Percentiles rank a stretch among this genome's conserved stretches.
These are phyloP conservation scores for Poecilobothrus nobilitatus DNA, from an alignment of 2,888 invertebrate species.

Conservation along the genomic window DNA sequence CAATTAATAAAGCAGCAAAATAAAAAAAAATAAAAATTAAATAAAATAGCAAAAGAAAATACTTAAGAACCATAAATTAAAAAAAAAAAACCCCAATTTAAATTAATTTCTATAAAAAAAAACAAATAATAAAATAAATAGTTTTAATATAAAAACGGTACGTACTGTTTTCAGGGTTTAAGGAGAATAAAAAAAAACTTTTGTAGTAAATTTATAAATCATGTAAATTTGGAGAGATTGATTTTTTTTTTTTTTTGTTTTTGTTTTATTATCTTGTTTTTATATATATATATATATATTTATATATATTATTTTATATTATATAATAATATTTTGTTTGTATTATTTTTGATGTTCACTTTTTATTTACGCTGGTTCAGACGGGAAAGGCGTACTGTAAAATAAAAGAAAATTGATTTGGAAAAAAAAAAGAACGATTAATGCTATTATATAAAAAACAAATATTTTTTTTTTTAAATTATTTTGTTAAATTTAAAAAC, in stretches of 20 bases:
- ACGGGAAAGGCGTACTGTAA: conserved; percentile 86
- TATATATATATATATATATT: conserved; percentile 5
- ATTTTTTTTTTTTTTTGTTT: conserved; percentile 21
- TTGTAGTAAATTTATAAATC: background rate
- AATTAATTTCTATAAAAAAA: too few relatives aligned
- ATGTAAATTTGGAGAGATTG: background rate
- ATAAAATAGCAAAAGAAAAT: background rate
- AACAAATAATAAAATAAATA: too few relatives aligned
- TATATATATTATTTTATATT: conserved; percentile 16
- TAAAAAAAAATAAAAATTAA: background rate
- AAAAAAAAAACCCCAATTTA: too few relatives aligned
- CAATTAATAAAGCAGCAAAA: background rate
- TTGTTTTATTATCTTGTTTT: conserved; percentile 24
- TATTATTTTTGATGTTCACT: conserved; percentile 21
- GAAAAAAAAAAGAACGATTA: conserved; percentile 21
- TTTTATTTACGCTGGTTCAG: conserved; percentile 60
- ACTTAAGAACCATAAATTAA: too few relatives aligned
- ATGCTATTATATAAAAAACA: background rate
- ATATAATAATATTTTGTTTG: conserved; percentile 17
- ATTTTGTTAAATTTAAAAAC: background rate
- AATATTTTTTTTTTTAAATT: background rate
- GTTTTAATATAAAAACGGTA: background rate
- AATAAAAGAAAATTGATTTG: conserved; percentile 37
- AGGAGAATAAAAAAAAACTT: background rate
- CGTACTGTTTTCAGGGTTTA: conserved; percentile 1